phyloP scores from a whole-genome alignment of 1,140 invertebrate species.

The Cyclina sinensis region DNA sequence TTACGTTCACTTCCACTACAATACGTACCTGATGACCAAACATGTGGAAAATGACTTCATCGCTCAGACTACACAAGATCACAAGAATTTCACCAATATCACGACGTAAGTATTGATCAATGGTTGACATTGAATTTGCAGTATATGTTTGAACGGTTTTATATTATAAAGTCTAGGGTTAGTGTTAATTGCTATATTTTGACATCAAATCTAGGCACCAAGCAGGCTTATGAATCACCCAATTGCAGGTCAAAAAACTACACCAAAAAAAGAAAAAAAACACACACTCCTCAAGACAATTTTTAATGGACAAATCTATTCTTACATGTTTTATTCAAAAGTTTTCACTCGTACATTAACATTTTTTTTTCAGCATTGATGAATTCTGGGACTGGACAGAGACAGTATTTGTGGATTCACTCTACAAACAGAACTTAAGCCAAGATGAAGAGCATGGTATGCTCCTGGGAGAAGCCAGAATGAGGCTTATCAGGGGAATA shows the following conservation, averaged over 20 bases:
- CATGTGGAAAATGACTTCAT: slow-evolving; percentile 74
- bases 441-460: slow-evolving; percentile 70
- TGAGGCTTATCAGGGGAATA: slow-evolving; percentile 77
- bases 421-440: slow-evolving; percentile 71
- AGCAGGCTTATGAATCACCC: too few relatives aligned
- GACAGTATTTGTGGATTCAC: slow-evolving; percentile 68
- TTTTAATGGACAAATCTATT: too few relatives aligned
- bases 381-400: slow-evolving; percentile 80
- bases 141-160: too few relatives aligned
- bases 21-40: slow-evolving; percentile 68
- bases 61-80: slow-evolving; percentile 52
- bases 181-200: too few relatives aligned
- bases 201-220: too few relatives aligned
- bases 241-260: too few relatives aligned
- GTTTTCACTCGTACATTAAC: too few relatives aligned
- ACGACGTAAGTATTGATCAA: slow-evolving; percentile 64
- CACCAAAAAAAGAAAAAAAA: too few relatives aligned
- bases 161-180: too few relatives aligned
- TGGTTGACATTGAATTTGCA: too few relatives aligned
- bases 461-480: slow-evolving; percentile 76
- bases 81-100: slow-evolving; percentile 72
- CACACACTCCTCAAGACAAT: too few relatives aligned
- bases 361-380: slow-evolving; percentile 76
- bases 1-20: slow-evolving; percentile 74
- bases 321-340: too few relatives aligned